Base-by-base conservation (phyloP, 1,140 invertebrate genomes). In the Cryptotermes secundus region DNA sequence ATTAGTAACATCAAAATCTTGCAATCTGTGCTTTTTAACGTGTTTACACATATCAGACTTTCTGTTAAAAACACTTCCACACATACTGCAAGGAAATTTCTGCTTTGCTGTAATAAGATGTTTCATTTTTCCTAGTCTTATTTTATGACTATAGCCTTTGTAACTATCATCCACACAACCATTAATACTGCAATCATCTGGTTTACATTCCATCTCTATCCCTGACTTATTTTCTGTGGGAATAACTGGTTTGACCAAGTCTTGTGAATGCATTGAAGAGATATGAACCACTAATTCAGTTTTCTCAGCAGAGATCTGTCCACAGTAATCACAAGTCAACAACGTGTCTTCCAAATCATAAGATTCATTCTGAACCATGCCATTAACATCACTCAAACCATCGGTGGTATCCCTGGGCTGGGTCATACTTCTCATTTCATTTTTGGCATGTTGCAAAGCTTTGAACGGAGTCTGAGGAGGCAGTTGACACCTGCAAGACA, bases 401-500 rank as follows among this genome's bases (percentile, higher is more conserved):
- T 26, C 53, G 14, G 26, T 31, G 49, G 82, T 45, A 34, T 38
- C 45, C 42, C 49, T 45, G 24, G 80, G 80, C 45, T 34, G n/a
- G 38, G 42, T 19, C 81, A 49, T 59, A 19, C 26, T 38, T 35
- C 31, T 0, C 38, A 82, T 31, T 42, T 45, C 31, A 45, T 49
- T 82, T 45, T 82, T 38, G 9, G 53, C 53, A 34, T 31, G n/a
- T 31, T 82, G 81, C 24, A 82, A 82, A 82, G 42, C 42, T 45
- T 45, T 82, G 81, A 42, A 59, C 19, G 81, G 34, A 49, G 81
- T 82, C 81, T 34, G 81, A 34, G 81, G 45, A 59, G n/a, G 31
- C 31, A 34, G 42, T 53, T 59, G 81, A n/a, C n/a, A 82, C 81
- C 81, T 82, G 81, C 81, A 82, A 82, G 81, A 82, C 81, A 82